Base-by-base conservation (phyloP, 2,888 invertebrate genomes). In the Sarcophaga carnaria region DNA sequence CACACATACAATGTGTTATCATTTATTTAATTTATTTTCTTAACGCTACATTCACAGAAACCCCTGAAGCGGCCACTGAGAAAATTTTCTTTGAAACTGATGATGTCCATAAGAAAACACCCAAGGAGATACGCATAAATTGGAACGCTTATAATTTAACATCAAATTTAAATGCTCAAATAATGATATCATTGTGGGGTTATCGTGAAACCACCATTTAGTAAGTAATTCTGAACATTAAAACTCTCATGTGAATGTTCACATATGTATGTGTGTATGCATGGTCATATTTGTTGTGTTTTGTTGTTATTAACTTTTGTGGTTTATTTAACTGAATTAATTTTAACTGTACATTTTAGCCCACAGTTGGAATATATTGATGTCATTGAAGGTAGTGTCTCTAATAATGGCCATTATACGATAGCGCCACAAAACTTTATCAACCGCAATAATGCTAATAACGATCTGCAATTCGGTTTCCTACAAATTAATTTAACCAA, bases 91-190 rank as follows among this genome's bases (percentile, higher is more conserved):
- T 98, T 93, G 94, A 96, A 63, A 96, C 96, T 80, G 95, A 96
- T 88, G 94, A 95, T 49, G 95, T 97, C 4, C 96, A 97, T 90
- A 95, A 96, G 90, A 95, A 95, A 83, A 94, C 95, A 86, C 97
- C 98, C 0, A 94, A 95, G 4, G 96, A 96, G 91, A 95, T 98
- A 72, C 95, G 95, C 90, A 96, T 98, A 72, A 95, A 96, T 22
- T 98, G 98, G 98, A 96, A 97, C 90, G 95, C 96, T 49, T 96
- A 95, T 91, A 98, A 98, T 94, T 96, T 98, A 92, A 98, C 98
- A 0, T 95, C 95, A 60, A 97, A 97, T 91, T 94, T 95, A 59
- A 96, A 96, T 90, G 96, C 97, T 0, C 95, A 95, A 70, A 95
- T 98, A 1, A 95, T 96, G 89, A 96, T 98, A 89, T 97, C 97